Percentiles rank a stretch among this genome's conserved stretches.
These are phyloP conservation scores for Calliopum simillimum DNA, from an alignment of 2,888 invertebrate species.

Conservation along the genomic window DNA sequence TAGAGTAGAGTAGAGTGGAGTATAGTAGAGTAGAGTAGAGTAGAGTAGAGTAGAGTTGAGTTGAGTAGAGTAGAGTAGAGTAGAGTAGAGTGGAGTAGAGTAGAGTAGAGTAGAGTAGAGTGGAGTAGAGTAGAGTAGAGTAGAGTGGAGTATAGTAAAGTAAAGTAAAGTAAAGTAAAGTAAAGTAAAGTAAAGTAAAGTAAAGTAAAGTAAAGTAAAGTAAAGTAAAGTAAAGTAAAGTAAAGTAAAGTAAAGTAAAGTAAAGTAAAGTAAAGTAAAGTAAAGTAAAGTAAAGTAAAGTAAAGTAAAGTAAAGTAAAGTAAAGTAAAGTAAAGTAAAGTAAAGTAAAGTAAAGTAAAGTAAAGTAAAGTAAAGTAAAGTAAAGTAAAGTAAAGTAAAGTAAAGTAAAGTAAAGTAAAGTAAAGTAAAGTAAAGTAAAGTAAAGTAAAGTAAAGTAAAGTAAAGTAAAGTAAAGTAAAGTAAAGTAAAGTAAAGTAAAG, in stretches of 20 bases:
- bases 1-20: conserved; percentile 31
- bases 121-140: conserved; percentile 30
- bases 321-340: too few relatives aligned
- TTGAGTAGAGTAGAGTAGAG: conserved; percentile 32
- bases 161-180: conserved; percentile 34
- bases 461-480: too few relatives aligned
- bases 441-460: too few relatives aligned
- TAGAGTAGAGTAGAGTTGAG: conserved; percentile 32
- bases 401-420: too few relatives aligned
- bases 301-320: too few relatives aligned
- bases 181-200: conserved; percentile 35
- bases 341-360: too few relatives aligned
- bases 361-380: too few relatives aligned
- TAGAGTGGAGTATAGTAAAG: conserved; percentile 30
- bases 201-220: conserved; percentile 36
- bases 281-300: conserved; percentile 34
- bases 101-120: conserved; percentile 33
- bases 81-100: conserved; percentile 33
- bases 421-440: too few relatives aligned
- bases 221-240: conserved; percentile 34
- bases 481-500: too few relatives aligned
- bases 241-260: conserved; percentile 36
- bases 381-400: too few relatives aligned
- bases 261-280: conserved; percentile 36
- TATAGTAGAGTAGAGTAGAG: too few relatives aligned